These are phyloP conservation scores for Ardeotis arabs DNA, from an alignment of 2,113 vertebrate genomes.

Conservation along the genomic window DNA sequence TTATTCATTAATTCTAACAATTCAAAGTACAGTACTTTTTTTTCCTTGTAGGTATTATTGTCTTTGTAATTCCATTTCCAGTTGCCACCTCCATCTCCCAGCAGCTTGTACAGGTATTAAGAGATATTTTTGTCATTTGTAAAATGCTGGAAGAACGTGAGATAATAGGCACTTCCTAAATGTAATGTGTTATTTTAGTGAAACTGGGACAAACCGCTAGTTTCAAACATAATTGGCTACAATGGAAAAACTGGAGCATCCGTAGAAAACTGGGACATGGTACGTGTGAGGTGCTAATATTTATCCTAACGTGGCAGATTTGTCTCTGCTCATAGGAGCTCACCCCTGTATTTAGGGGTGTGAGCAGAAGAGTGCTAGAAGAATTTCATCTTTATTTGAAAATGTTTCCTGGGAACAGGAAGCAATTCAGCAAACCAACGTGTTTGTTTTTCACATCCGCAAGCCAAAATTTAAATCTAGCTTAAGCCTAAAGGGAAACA, in stretches of 20 bases:
- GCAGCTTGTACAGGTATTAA: neutral
- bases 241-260: constrained; percentile 51
- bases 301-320: constrained; percentile 9
- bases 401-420: constrained; percentile 22
- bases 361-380: neutral
- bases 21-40: neutral
- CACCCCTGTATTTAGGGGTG: neutral
- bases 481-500: constrained; percentile 52
- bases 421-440: neutral
- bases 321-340: neutral
- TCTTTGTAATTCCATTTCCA: neutral
- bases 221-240: constrained; percentile 59
- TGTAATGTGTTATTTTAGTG: constrained; percentile 43
- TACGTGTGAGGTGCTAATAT: neutral
- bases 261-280: neutral
- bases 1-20: neutral
- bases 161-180: constrained; percentile 40
- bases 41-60: neutral
- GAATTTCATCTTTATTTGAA: neutral
- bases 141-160: constrained; percentile 8
- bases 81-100: neutral
- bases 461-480: constrained; percentile 57
- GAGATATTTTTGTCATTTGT: constrained; percentile 20
- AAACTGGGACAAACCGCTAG: constrained; percentile 56
- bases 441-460: constrained; percentile 43